phyloP scores from a whole-genome alignment of 2,888 invertebrate genomes.

The Hedya salicella region DNA sequence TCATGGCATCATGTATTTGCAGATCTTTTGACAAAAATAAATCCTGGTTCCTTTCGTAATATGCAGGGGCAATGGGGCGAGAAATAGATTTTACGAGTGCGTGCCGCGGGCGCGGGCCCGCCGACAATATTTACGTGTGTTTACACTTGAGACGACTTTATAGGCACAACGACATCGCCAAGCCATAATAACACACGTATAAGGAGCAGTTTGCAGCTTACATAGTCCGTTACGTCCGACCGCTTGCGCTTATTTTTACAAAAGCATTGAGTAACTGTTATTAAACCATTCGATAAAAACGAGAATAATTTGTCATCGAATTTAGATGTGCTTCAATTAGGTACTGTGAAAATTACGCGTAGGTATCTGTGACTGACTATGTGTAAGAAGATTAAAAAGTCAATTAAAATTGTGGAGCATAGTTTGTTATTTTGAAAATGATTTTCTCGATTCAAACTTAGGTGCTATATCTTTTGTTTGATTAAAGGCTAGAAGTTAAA shows the following conservation, averaged over 20 bases:
- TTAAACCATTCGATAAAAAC: conserved; percentile 47
- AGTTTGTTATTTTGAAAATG: no score
- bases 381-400: no score
- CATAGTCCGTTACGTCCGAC: conserved; percentile 48
- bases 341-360: no score
- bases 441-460: no score
- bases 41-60: conserved; percentile 37
- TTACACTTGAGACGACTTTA: conserved; percentile 82
- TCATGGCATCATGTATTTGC: no score
- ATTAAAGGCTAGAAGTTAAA: no score
- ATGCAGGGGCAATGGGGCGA: conserved; percentile 67
- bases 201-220: conserved; percentile 60
- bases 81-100: conserved; percentile 84
- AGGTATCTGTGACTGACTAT: no score
- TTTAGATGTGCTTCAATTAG: conserved; percentile 46
- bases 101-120: conserved; percentile 65
- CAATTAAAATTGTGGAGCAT: no score
- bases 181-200: conserved; percentile 65
- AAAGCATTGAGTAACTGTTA: conserved; percentile 48
- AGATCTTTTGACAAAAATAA: conserved; percentile 37
- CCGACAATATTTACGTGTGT: conserved; percentile 79
- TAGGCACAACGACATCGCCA: conserved; percentile 82
- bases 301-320: conserved; percentile 47
- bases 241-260: conserved; percentile 45
- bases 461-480: no score